Conservation (phyloP, 2,113 vertebrate species). For the Sphaerodactylus townsendi region DNA sequence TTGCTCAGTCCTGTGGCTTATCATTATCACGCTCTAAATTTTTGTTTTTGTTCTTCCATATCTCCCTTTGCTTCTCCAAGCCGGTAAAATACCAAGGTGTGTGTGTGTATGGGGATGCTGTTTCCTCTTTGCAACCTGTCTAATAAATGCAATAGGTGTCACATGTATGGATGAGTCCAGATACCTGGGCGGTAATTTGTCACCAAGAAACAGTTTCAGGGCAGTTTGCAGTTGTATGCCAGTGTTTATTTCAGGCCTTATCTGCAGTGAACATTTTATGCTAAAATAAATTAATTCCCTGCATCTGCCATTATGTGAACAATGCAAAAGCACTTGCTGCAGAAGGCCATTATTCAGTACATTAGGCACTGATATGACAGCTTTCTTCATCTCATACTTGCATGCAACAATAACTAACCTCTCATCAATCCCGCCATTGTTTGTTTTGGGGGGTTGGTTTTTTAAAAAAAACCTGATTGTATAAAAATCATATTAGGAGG, state of each 20-base stretch:
- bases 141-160: constrained; percentile 67
- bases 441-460: not conserved
- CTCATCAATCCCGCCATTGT: constrained; percentile 29
- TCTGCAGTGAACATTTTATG: constrained; percentile 63
- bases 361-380: constrained; percentile 54
- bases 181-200: constrained; percentile 64
- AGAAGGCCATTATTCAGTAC: constrained; percentile 61
- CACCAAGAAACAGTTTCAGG: constrained; percentile 58
- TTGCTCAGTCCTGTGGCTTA: not conserved
- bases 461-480: not conserved
- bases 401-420: constrained; percentile 44
- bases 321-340: constrained; percentile 61
- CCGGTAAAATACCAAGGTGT: constrained; percentile 38
- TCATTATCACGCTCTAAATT: constrained; percentile 31
- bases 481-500: not conserved
- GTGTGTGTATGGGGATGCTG: not conserved
- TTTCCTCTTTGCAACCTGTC: constrained; percentile 50
- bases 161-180: constrained; percentile 54
- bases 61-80: constrained; percentile 45
- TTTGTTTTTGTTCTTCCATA: constrained; percentile 38
- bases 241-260: constrained; percentile 69
- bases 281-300: constrained; percentile 71
- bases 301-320: constrained; percentile 67
- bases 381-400: constrained; percentile 50
- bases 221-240: constrained; percentile 51